Percentiles rank a stretch among this genome's conserved stretches.
Evolutionary conservation across 2,113 vertebrate genomes (phyloP).

Genomic region (Chelonoidis abingdonii): DNA sequence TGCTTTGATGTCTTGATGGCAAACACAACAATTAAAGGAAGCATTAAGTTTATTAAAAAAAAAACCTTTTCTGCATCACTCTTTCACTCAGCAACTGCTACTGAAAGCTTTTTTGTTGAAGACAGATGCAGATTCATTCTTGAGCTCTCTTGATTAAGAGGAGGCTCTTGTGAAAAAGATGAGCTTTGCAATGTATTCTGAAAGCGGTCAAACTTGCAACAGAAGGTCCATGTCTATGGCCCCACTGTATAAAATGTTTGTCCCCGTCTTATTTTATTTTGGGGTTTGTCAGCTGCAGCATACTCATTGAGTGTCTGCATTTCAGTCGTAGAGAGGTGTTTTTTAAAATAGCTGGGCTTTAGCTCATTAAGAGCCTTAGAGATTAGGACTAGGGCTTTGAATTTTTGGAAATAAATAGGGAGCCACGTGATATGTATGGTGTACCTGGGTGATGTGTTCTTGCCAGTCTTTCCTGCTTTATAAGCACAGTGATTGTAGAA

Average conservation of each 20-base stretch:
- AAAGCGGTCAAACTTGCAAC: background rate
- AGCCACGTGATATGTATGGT: background rate
- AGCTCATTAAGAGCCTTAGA: background rate
- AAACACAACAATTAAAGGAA: background rate
- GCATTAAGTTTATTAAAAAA: background rate
- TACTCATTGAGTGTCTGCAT: background rate
- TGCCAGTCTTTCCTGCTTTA: background rate
- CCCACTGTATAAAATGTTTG: background rate
- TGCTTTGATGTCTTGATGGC: background rate
- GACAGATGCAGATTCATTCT: background rate
- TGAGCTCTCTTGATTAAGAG: background rate
- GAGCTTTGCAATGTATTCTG: background rate
- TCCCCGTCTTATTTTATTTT: background rate
- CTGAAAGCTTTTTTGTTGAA: background rate
- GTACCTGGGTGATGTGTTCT: rapidly evolving
- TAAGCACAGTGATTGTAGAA: background rate
- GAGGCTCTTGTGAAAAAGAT: background rate
- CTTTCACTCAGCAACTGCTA: background rate
- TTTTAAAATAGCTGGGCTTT: too few relatives aligned
- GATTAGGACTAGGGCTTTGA: background rate
- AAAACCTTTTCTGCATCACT: background rate
- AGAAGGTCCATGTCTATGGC: background rate
- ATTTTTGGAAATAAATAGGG: background rate
- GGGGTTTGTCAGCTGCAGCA: background rate
- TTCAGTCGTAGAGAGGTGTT: background rate